A percentile compares a stretch with the other conserved stretches of the same genome.
Evolutionary conservation across 2,888 invertebrate genomes (phyloP).

Genomic region (Mythimna ferrago): DNA sequence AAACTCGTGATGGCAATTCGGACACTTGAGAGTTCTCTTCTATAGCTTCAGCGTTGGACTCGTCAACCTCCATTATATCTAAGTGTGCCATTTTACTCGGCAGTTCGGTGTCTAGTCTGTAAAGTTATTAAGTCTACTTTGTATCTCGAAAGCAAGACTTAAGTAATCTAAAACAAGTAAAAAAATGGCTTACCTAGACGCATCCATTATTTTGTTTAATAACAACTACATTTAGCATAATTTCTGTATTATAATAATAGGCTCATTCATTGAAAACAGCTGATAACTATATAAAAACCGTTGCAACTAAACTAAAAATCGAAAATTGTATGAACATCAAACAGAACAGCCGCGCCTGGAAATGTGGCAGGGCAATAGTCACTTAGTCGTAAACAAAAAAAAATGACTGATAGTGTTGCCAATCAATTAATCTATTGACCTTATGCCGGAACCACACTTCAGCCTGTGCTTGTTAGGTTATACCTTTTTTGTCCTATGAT

Average conservation of each 20-base stretch:
- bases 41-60: slow-evolving; percentile 60
- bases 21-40: slow-evolving; percentile 67
- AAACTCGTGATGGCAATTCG: slow-evolving; percentile 75
- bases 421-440: background rate
- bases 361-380: slow-evolving; percentile 9
- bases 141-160: slow-evolving; percentile 8
- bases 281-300: slow-evolving; percentile 31
- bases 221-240: slow-evolving; percentile 32
- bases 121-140: slow-evolving; percentile 48
- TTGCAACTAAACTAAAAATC: slow-evolving; percentile 25
- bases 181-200: slow-evolving; percentile 70
- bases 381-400: background rate
- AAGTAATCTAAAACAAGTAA: slow-evolving; percentile 1
- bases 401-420: slow-evolving; percentile 20
- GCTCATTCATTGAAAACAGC: slow-evolving; percentile 14
- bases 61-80: slow-evolving; percentile 85
- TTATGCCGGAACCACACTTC: background rate
- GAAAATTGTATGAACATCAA: slow-evolving; percentile 28
- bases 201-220: slow-evolving; percentile 70
- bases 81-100: slow-evolving; percentile 87
- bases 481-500: too few relatives aligned
- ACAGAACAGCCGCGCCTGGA: slow-evolving; percentile 39
- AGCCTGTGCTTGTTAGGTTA: too few relatives aligned
- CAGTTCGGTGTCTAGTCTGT: slow-evolving; percentile 82
- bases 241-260: background rate